Evolutionary conservation across 1,140 invertebrate species (phyloP).

Genomic region (Drosophila suzukii): DNA sequence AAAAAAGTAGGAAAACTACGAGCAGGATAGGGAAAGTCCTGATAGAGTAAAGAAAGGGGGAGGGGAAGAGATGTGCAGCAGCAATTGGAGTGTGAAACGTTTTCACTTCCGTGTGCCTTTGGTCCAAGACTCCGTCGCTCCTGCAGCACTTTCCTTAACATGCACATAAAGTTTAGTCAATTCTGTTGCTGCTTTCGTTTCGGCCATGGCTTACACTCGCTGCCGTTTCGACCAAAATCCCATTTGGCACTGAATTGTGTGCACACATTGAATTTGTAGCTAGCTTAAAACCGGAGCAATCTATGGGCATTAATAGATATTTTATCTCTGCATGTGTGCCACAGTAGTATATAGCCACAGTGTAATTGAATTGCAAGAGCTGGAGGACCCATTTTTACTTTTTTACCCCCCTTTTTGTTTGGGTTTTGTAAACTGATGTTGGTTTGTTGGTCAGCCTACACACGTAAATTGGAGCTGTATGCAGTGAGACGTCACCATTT

Average conservation of each 20-base stretch:
- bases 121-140: slow-evolving; percentile 24
- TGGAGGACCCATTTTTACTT: slow-evolving; percentile 33
- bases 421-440: slow-evolving; percentile 7
- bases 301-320: slow-evolving; percentile 78
- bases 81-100: slow-evolving; percentile 82
- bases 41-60: not conserved
- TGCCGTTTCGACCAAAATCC: slow-evolving; percentile 69
- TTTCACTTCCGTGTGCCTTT: slow-evolving; percentile 75
- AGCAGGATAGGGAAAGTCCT: slow-evolving; percentile 16
- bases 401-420: slow-evolving; percentile 1
- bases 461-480: not conserved
- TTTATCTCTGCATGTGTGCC: slow-evolving; percentile 45
- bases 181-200: slow-evolving; percentile 45
- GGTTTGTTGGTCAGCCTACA: slow-evolving; percentile 22
- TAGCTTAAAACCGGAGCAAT: slow-evolving; percentile 65
- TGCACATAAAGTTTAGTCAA: slow-evolving; percentile 78
- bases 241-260: slow-evolving; percentile 81
- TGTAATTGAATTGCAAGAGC: slow-evolving; percentile 71
- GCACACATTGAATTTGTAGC: slow-evolving; percentile 78
- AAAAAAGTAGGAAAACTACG: slow-evolving; percentile 7
- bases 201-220: slow-evolving; percentile 32
- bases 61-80: slow-evolving; percentile 16
- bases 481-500: not conserved
- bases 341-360: slow-evolving; percentile 34
- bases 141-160: slow-evolving; percentile 73